Evolutionary conservation across 2,113 vertebrate species (phyloP), one percentile per base, ranked within the genome.

Genomic region (Pelecanoides urinatrix): DNA sequence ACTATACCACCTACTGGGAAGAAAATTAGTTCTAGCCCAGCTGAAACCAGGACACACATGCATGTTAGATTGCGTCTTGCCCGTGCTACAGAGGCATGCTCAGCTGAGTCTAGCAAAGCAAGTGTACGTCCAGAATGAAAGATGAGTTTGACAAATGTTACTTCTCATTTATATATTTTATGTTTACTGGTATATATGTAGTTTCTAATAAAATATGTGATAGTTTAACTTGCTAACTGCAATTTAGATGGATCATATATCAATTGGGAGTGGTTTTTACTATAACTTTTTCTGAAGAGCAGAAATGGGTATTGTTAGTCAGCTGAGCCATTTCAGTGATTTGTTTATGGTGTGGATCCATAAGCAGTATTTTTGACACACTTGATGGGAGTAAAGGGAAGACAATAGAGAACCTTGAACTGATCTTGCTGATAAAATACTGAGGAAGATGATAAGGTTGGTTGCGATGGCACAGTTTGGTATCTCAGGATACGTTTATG

Each of bases 51-150:
- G 18, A 45, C 45, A 34, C 0, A 10, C 4, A 1, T 6, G 36
- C 30, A 2, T 29, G 34, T 36, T 49, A 13, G 58, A 21, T 7
- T 16, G 59, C 29, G 20, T 16, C 58, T 49, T 27, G 32, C 32
- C 59, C 6, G 0, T 21, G 10, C 58, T 36, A 2, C 36, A 30
- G 49, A 34, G 40, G 9, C 32, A 3, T 17, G 17, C 26, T 47
- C 26, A 23, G 2, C 42, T 16, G 19, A 40, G 21, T 20, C 32
- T 49, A 22, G 59, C 26, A 62, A 29, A 40, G 19, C 47, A 23
- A 16, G 20, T 0, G 1, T 23, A 14, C 0, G 1, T 18, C 34
- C 27, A 6, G 16, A 55, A 10, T 45, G 53, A 61, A 49, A 40
- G 32, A 49, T 16, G 30, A 44, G 13, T 50, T 36, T 70, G 70